Conservation (phyloP, 2,888 invertebrate genomes). For the Dynastes hyllus region DNA sequence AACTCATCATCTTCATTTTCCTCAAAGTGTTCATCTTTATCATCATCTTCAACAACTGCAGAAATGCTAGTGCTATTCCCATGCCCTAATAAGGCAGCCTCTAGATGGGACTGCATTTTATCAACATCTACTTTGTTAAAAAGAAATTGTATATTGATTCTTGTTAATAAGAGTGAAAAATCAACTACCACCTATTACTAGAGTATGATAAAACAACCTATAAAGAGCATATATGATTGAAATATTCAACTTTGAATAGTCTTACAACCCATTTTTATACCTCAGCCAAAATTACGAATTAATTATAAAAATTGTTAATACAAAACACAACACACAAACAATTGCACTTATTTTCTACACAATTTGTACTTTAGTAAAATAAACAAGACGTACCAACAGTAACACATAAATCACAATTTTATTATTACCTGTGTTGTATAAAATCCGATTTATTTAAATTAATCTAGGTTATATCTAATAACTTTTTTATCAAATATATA, state of each 20-base stretch:
- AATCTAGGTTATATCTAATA: constrained; percentile 22
- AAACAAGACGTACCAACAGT: constrained; percentile 45
- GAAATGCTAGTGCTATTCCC: constrained; percentile 65
- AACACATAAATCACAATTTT: constrained; percentile 46
- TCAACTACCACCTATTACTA: constrained; percentile 43
- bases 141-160: constrained; percentile 33
- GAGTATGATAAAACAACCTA: constrained; percentile 40
- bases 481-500: not conserved
- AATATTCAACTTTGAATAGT: constrained; percentile 1
- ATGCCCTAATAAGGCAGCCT: constrained; percentile 71
- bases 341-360: constrained; percentile 31
- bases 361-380: constrained; percentile 14
- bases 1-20: constrained; percentile 75
- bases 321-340: constrained; percentile 25
- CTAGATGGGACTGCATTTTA: constrained; percentile 71
- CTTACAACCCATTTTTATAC: constrained; percentile 26
- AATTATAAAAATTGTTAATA: constrained; percentile 16
- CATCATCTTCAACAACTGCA: constrained; percentile 64
- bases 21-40: constrained; percentile 74
- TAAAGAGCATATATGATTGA: constrained; percentile 38
- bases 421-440: constrained; percentile 34
- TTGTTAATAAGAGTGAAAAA: constrained; percentile 36
- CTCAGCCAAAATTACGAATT: constrained; percentile 16
- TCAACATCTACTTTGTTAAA: constrained; percentile 42
- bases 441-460: constrained; percentile 21